phyloP scores from a whole-genome alignment of 1,140 invertebrate species.

The Panagrolaimus sp. region DNA sequence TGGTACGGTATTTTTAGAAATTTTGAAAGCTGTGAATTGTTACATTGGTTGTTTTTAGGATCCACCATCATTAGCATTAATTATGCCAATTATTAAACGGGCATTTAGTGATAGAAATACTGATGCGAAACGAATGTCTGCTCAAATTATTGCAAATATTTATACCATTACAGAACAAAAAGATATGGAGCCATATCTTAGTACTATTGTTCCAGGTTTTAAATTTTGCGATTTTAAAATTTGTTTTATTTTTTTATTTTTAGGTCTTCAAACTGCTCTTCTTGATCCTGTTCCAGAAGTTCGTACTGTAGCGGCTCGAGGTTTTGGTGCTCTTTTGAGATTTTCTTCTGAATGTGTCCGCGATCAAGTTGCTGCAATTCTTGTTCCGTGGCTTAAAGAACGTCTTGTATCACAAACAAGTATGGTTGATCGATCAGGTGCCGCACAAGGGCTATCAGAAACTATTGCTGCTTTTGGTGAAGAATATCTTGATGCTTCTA shows the following conservation, averaged over 20 bases:
- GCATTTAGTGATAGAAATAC: conserved; percentile 93
- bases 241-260: too few relatives aligned
- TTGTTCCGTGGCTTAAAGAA: conserved; percentile 91
- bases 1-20: conserved; percentile 59
- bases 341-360: conserved; percentile 71
- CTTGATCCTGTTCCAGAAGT: conserved; percentile 95
- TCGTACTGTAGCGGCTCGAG: conserved; percentile 81
- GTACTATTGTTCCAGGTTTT: conserved; percentile 83
- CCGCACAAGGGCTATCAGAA: conserved; percentile 78
- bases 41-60: conserved; percentile 62
- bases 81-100: conserved; percentile 96
- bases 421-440: conserved; percentile 89
- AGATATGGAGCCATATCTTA: conserved; percentile 90
- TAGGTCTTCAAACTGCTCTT: conserved; percentile 77
- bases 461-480: conserved; percentile 91
- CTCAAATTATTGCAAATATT: conserved; percentile 98
- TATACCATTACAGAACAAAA: conserved; percentile 97
- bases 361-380: conserved; percentile 30
- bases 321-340: conserved; percentile 89
- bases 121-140: conserved; percentile 95
- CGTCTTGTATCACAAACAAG: conserved; percentile 90
- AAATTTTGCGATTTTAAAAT: too few relatives aligned
- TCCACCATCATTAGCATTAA: conserved; percentile 90
- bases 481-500: conserved; percentile 86
- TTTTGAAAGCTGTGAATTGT: too few relatives aligned